These are phyloP conservation scores for Leucania comma DNA, from an alignment of 2,888 invertebrate genomes.

Conservation along the genomic window DNA sequence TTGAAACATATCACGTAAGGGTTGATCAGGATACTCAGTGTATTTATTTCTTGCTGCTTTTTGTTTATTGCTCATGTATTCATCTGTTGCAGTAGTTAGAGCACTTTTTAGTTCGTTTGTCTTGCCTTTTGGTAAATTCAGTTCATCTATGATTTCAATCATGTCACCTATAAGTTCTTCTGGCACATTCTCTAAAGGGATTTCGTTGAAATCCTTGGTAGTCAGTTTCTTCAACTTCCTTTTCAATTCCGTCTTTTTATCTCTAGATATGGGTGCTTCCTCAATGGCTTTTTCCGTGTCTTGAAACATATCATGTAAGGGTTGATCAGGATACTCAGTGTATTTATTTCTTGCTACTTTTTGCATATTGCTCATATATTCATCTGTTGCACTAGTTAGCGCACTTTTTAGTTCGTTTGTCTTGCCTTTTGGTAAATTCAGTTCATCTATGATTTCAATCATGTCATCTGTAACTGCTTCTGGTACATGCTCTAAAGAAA, in stretches of 20 bases:
- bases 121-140: constrained; percentile 15
- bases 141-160: constrained; percentile 20
- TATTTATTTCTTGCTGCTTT: too few species aligned
- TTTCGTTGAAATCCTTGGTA: not conserved
- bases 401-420: not conserved
- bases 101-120: not conserved
- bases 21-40: too few species aligned
- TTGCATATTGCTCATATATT: constrained; percentile 10
- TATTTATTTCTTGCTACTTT: too few species aligned
- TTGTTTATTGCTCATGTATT: constrained; percentile 2
- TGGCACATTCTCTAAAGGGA: not conserved
- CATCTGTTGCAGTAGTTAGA: constrained; percentile 1
- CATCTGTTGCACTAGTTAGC: constrained; percentile 3
- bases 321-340: not conserved
- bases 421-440: constrained; percentile 1
- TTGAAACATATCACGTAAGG: not conserved
- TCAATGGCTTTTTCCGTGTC: not conserved
- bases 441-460: not conserved
- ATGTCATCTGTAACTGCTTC: not conserved
- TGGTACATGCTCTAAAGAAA: not conserved
- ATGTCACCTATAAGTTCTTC: constrained; percentile 8
- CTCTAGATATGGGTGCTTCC: not conserved
- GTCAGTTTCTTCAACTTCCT: constrained; percentile 9
- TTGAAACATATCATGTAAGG: not conserved
- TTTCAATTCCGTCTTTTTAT: not conserved